Evolutionary conservation across 1,140 invertebrate genomes (phyloP), one percentile per base, ranked within the genome.

Genomic region (Brachionus plicatilis): DNA sequence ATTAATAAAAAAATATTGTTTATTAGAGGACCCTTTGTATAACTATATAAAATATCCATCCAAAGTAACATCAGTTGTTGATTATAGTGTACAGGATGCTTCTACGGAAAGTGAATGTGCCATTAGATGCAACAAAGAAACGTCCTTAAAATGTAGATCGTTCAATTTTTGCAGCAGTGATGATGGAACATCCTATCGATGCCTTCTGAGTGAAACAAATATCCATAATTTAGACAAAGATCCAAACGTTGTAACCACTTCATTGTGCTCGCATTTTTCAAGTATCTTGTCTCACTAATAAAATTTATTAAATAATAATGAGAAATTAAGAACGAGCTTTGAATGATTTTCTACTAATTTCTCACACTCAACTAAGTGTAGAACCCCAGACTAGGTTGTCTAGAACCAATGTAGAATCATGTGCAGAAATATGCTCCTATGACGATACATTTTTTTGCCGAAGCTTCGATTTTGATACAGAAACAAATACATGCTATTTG

Each of bases 21-120:
- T 27, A 53, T 41, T 80, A 65, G 79, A 37, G 20, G 65, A 60
- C 24, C 79, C 79, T 24, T 47, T 82, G 9, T 82, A 65, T 27
- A 82, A 37, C 43, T 82, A 33, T 17, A 82, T 82, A 45, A 82
- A 82, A 47, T 82, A 65, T 82, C 79, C 79, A 29, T 82, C 53
- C 8, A 60, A 82, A 82, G 79, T 82, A 33, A 82, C 79, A 14
- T 82, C 79, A 33, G 9, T 82, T 1, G 53, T 82, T 47, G 79
- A 82, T 47, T 82, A 65, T 47, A 65, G n/a, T 27, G 41, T 65
- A 3, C n/a, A 33, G 4, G 53, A 65, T 43, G 79, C 33, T 45
- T 9, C 12, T 14, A 66, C 17, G 4, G 79, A 41, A 45, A 45
- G 29, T 45, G 33, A 82, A 37, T 82, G 79, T 27, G 79, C 79